A percentile compares a stretch with the other conserved stretches of the same genome.
These are phyloP conservation scores for Etheostoma cragini DNA, from an alignment of 2,113 vertebrate genomes.

Conservation along the genomic window DNA sequence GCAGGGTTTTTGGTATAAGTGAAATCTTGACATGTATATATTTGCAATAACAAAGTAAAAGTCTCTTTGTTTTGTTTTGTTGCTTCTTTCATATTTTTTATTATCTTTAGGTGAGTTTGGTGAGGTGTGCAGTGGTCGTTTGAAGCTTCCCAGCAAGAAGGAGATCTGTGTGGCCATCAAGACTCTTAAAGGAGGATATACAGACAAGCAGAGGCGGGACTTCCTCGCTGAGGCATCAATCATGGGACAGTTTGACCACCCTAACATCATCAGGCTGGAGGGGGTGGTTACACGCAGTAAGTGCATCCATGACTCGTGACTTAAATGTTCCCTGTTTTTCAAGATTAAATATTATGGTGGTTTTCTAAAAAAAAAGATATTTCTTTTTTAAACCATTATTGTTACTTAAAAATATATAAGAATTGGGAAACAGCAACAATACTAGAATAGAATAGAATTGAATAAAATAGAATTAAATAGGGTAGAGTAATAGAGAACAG, in stretches of 20 bases:
- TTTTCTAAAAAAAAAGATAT: not conserved
- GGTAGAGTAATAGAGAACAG: not conserved
- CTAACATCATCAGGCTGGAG: constrained; percentile 97
- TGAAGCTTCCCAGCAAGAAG: constrained; percentile 96
- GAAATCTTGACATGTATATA: not conserved
- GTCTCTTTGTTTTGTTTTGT: not conserved
- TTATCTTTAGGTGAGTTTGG: constrained; percentile 93
- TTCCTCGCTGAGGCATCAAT: constrained; percentile 97
- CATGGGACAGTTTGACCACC: constrained; percentile 99
- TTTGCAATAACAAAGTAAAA: not conserved
- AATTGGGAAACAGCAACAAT: not conserved
- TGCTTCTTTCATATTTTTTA: not conserved
- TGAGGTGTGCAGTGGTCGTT: constrained; percentile 96
- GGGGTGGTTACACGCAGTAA: constrained; percentile 98
- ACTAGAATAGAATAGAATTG: not conserved
- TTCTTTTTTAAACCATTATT: not conserved
- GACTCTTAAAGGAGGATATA: constrained; percentile 96
- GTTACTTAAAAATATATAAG: not conserved
- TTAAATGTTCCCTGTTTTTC: too few relatives aligned
- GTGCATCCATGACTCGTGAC: constrained; percentile 56
- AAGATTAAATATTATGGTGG: not conserved
- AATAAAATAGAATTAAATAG: not conserved
- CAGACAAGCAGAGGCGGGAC: constrained; percentile 96
- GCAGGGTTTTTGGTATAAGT: not conserved
- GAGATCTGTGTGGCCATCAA: constrained; percentile 99